These are phyloP conservation scores for Melieria crassipennis DNA, from an alignment of 2,888 invertebrate species.

Conservation along the genomic window DNA sequence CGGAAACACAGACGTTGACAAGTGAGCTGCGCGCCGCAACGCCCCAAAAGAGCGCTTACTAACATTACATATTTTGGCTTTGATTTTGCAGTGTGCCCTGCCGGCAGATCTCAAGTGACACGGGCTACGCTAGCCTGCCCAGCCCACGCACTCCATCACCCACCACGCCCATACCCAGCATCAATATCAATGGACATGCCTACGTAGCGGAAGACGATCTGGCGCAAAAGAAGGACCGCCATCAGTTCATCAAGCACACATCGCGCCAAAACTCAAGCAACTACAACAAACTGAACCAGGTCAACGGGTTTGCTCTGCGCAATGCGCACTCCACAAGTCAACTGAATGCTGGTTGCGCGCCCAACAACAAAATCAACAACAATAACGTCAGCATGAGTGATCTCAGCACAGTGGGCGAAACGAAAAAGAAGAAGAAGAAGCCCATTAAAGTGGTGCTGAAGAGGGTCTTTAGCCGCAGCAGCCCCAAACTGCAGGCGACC, in stretches of 20 bases:
- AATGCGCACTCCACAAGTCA: constrained; percentile 55
- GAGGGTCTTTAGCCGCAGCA: constrained; percentile 54
- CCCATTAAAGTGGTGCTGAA: constrained; percentile 50
- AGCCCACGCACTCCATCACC: constrained; percentile 19
- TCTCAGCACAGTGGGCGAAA: constrained; percentile 45
- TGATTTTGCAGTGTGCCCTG: constrained; percentile 1
- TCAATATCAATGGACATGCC: constrained; percentile 40
- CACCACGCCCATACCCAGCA: constrained; percentile 42
- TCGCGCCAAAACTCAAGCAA: constrained; percentile 29
- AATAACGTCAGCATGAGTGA: constrained; percentile 50
- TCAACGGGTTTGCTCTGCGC: constrained; percentile 39
- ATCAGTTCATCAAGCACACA: constrained; percentile 35
- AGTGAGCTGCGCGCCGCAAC: not conserved
- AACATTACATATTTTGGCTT: not conserved
- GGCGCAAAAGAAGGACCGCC: constrained; percentile 36
- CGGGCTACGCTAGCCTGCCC: constrained; percentile 16
- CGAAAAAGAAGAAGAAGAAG: constrained; percentile 52
- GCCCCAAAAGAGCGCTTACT: not conserved
- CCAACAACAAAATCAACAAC: constrained; percentile 28
- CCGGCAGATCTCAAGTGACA: constrained; percentile 20
- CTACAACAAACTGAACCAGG: constrained; percentile 12
- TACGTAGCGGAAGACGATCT: constrained; percentile 33
- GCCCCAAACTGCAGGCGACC: constrained; percentile 42
- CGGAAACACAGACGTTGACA: constrained; percentile 18
- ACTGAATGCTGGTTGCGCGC: constrained; percentile 42